These are phyloP conservation scores for Bothrops jararaca DNA, from an alignment of 2,113 vertebrate genomes.

Conservation along the genomic window DNA sequence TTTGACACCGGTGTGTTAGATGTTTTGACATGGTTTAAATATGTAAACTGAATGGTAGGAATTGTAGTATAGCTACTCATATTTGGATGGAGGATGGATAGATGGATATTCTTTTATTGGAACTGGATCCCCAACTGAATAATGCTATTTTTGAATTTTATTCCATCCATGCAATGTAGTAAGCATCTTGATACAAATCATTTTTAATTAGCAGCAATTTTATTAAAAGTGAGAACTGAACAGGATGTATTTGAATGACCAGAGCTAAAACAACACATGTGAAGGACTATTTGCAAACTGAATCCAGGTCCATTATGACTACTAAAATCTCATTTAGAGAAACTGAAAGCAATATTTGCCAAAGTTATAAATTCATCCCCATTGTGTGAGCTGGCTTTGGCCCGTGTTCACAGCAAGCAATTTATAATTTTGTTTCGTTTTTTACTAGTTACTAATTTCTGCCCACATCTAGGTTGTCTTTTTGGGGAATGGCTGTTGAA, in stretches of 20 bases:
- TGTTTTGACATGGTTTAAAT: neutral
- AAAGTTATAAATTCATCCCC: neutral
- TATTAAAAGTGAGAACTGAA: neutral
- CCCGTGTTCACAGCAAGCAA: neutral
- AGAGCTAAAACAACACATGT: neutral
- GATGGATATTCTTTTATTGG: neutral
- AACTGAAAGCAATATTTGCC: neutral
- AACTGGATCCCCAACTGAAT: neutral
- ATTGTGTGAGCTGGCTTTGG: neutral
- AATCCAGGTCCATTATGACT: neutral
- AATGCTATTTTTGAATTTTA: neutral
- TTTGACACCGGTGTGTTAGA: neutral
- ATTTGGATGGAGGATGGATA: neutral
- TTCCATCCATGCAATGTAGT: neutral
- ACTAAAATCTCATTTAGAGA: neutral
- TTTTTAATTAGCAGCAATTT: neutral
- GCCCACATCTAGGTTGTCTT: neutral
- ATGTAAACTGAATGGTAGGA: neutral
- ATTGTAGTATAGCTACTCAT: neutral
- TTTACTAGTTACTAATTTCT: constrained; percentile 4
- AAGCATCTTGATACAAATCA: neutral
- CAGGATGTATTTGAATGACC: neutral
- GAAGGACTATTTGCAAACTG: neutral
- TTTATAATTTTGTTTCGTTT: neutral
- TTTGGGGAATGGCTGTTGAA: neutral